These are phyloP conservation scores for Dermatemys mawii DNA, from an alignment of 2,113 vertebrate genomes.

Conservation along the genomic window DNA sequence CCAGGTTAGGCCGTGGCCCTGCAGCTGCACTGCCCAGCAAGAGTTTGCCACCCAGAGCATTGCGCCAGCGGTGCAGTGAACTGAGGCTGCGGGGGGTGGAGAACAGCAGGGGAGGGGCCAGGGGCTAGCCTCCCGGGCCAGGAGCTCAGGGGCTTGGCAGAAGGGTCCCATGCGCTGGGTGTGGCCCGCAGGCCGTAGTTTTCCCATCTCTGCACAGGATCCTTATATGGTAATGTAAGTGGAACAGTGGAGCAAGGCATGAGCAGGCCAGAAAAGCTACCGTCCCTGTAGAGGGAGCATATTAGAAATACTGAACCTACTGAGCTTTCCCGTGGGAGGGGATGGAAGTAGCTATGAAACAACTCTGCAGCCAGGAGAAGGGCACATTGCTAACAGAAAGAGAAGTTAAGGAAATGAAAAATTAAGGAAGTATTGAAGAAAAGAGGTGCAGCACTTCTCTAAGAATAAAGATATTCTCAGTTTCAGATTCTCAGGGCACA, in stretches of 20 bases:
- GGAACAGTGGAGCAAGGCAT: neutral
- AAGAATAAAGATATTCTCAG: neutral
- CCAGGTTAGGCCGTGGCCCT: no score
- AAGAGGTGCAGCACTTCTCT: neutral
- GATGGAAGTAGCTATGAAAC: neutral
- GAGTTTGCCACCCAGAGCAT: no score
- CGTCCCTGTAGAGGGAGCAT: neutral
- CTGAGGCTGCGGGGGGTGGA: no score
- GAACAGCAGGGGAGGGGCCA: no score
- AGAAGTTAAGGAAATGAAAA: neutral
- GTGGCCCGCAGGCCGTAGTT: no score
- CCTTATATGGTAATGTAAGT: neutral
- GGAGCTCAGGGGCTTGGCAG: no score
- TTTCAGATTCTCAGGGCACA: neutral
- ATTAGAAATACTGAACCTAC: neutral
- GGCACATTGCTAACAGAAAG: neutral
- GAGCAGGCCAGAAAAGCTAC: neutral
- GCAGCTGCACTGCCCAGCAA: no score
- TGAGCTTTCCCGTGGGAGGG: neutral
- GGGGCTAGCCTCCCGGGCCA: no score
- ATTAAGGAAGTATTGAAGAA: neutral
- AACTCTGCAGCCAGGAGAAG: neutral
- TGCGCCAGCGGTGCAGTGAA: no score
- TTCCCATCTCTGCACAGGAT: fast-evolving
- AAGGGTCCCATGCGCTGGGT: no score